phyloP scores from a whole-genome alignment of 1,140 invertebrate species.

The Drosophila kohkoa region DNA sequence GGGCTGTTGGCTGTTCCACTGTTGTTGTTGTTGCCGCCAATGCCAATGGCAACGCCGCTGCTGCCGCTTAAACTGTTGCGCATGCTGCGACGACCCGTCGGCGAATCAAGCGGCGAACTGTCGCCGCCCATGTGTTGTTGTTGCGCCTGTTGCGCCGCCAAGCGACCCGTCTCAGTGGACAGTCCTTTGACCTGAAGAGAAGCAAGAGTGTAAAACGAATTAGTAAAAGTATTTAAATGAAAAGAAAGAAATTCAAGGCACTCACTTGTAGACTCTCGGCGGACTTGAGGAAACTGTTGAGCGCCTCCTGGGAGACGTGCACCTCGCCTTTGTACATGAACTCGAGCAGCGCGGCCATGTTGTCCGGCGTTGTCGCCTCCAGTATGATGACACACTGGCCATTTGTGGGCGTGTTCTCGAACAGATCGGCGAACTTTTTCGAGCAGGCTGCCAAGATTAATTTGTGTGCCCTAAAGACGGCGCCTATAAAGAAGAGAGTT shows the following conservation, averaged over 20 bases:
- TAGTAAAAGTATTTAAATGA: too few species aligned
- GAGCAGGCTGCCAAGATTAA: constrained; percentile 96
- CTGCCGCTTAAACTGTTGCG: constrained; percentile 79
- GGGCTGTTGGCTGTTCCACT: neutral
- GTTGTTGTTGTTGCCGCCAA: constrained; percentile 1
- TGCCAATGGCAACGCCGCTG: constrained; percentile 44
- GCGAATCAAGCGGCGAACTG: constrained; percentile 76
- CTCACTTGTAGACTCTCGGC: constrained; percentile 94
- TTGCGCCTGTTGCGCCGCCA: constrained; percentile 89
- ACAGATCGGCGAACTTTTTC: constrained; percentile 96
- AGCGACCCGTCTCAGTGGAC: constrained; percentile 91
- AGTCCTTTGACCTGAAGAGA: constrained; percentile 90
- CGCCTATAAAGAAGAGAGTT: constrained; percentile 87
- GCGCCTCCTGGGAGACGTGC: constrained; percentile 94
- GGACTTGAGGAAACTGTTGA: constrained; percentile 95
- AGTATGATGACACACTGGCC: constrained; percentile 93
- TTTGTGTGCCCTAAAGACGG: constrained; percentile 95
- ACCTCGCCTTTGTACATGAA: constrained; percentile 98
- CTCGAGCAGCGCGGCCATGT: constrained; percentile 95
- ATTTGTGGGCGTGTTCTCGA: constrained; percentile 94
- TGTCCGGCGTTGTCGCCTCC: constrained; percentile 93
- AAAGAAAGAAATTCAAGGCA: neutral
- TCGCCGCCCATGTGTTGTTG: constrained; percentile 84
- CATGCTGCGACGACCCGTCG: constrained; percentile 76
- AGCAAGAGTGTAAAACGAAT: too few species aligned